Evolutionary conservation across 2,113 vertebrate genomes (phyloP).

Genomic region (Hyperopisus bebe): DNA sequence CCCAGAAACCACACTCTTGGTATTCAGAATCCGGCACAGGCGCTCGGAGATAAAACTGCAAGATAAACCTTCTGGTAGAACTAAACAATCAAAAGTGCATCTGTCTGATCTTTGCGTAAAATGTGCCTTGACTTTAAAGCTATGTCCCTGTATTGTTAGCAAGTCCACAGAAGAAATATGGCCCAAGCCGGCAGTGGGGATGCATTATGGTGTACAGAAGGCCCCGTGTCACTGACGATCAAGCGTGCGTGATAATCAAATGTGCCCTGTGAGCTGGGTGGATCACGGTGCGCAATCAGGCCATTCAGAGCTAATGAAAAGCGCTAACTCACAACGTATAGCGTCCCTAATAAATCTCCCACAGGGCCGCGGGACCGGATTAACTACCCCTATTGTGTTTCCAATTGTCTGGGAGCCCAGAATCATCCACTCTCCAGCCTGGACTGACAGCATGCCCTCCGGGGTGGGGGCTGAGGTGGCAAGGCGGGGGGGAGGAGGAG

Average conservation of each 20-base stretch:
- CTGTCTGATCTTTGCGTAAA: background rate
- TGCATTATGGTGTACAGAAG: background rate
- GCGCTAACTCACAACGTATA: slow-evolving; percentile 4
- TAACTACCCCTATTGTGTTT: slow-evolving; percentile 23
- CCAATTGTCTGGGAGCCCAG: slow-evolving; percentile 13
- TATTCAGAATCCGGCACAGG: background rate
- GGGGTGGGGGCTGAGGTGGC: slow-evolving; percentile 9
- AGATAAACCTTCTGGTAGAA: background rate
- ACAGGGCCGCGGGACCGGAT: slow-evolving; percentile 12
- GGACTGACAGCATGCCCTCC: slow-evolving; percentile 25
- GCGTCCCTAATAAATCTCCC: slow-evolving; percentile 20
- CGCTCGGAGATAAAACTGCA: background rate
- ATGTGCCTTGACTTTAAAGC: background rate
- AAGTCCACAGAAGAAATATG: background rate
- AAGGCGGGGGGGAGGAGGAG: background rate
- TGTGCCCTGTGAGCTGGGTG: background rate
- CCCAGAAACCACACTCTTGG: background rate
- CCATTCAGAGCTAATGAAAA: slow-evolving; percentile 11
- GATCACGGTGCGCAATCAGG: background rate
- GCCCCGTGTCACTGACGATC: background rate
- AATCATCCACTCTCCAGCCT: slow-evolving; percentile 25
- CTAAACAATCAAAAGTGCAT: background rate
- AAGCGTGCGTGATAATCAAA: background rate
- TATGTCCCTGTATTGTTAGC: background rate
- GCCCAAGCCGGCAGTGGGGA: background rate